A percentile compares a stretch with the other conserved stretches of the same genome.
phyloP scores from a whole-genome alignment of 2,888 invertebrate species.

The Agonopterix subpropinquella region DNA sequence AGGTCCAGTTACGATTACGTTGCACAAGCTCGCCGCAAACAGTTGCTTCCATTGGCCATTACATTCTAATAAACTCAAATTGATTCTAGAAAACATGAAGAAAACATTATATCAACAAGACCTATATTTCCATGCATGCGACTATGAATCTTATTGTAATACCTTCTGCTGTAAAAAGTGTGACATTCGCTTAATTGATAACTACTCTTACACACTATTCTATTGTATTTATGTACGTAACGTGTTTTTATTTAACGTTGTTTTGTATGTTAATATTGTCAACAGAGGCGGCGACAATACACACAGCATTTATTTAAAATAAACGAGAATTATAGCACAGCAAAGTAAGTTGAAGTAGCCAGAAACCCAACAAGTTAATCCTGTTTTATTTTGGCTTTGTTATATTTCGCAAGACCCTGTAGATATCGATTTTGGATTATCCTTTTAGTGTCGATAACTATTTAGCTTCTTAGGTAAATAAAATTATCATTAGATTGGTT shows the following conservation, averaged over 20 bases:
- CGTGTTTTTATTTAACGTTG: conserved; percentile 20
- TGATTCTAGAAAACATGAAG: no score
- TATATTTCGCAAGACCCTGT: not conserved
- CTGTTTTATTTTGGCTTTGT: not conserved
- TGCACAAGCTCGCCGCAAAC: no score
- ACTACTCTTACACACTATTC: not conserved
- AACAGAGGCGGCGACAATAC: conserved; percentile 42
- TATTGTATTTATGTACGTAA: conserved; percentile 14
- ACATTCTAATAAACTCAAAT: no score
- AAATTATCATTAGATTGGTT: no score
- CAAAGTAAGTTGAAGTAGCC: conserved; percentile 40
- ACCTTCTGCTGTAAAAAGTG: conserved; percentile 1
- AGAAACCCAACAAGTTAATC: not conserved
- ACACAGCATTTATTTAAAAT: conserved; percentile 37
- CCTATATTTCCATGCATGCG: not conserved
- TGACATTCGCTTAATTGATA: not conserved
- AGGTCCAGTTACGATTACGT: no score
- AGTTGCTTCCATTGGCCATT: no score
- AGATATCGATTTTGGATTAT: conserved; percentile 2
- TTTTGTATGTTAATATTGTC: conserved; percentile 43
- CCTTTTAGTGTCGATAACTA: not conserved
- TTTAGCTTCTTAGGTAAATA: no score
- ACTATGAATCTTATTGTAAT: not conserved
- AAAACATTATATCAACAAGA: no score
- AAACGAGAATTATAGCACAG: conserved; percentile 31